A percentile compares a stretch with the other conserved stretches of the same genome.
Evolutionary conservation across 2,113 vertebrate species (phyloP).

Genomic region (Crotophaga sulcirostris): DNA sequence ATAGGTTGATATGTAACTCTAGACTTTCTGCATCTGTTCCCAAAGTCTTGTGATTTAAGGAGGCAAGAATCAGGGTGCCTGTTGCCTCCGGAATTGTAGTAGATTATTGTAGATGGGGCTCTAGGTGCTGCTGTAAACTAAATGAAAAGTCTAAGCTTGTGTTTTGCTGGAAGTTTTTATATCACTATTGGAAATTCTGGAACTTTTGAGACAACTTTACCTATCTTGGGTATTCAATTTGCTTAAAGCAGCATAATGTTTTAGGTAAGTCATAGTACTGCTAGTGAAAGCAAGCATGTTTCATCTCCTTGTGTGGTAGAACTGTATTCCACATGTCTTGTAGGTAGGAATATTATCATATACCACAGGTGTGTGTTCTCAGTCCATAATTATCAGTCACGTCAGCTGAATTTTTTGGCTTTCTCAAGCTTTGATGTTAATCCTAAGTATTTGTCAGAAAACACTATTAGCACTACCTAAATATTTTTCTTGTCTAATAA

Average conservation of each 20-base stretch:
- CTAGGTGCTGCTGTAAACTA: not conserved
- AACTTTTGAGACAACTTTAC: not conserved
- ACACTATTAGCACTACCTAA: not conserved
- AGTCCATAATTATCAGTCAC: not conserved
- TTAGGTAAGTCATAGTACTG: not conserved
- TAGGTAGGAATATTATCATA: too few species aligned
- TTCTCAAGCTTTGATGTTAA: not conserved
- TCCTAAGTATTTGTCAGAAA: not conserved
- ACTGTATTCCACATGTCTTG: not conserved
- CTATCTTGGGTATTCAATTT: not conserved
- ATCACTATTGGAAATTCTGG: not conserved
- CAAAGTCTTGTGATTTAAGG: not conserved
- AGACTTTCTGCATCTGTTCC: not conserved
- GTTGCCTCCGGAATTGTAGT: not conserved
- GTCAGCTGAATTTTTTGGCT: not conserved
- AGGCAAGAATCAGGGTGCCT: not conserved
- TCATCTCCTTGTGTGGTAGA: not conserved
- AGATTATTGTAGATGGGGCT: not conserved
- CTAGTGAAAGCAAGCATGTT: not conserved
- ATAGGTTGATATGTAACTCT: not conserved
- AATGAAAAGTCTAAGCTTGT: too few species aligned
- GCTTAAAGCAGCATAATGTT: not conserved
- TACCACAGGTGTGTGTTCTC: not conserved
- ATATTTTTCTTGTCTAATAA: not conserved
- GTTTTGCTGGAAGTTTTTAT: not conserved